A percentile compares a stretch with the other conserved stretches of the same genome.
Evolutionary conservation across 2,113 vertebrate species (phyloP).

Genomic region (Motacilla tschutschensis): DNA sequence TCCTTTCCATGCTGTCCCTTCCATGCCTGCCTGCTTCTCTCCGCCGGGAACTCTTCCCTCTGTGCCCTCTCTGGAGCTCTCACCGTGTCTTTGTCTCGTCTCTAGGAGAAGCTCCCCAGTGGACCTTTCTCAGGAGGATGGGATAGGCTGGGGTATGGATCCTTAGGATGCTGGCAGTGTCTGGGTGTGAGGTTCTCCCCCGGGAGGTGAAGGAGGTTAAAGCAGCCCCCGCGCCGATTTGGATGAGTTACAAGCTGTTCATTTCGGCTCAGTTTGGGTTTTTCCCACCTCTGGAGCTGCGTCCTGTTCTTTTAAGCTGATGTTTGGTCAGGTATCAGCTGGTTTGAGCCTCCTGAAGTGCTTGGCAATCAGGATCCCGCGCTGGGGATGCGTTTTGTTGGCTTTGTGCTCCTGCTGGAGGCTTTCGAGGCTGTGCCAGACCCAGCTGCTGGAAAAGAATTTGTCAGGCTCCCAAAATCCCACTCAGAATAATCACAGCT

Average conservation of each 20-base stretch:
- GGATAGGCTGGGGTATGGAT: not conserved
- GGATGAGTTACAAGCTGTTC: not conserved
- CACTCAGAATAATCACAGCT: not conserved
- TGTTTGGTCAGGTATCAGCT: not conserved
- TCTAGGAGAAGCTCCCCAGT: not conserved
- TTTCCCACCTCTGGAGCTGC: not conserved
- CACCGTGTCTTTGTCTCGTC: conserved; percentile 4
- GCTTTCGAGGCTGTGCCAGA: not conserved
- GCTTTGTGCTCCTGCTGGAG: conserved; percentile 23
- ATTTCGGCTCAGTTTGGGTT: not conserved
- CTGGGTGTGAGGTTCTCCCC: not conserved
- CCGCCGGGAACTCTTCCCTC: not conserved
- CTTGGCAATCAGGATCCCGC: not conserved
- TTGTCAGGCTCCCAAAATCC: conserved; percentile 10
- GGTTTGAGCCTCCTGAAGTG: not conserved
- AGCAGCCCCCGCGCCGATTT: not conserved
- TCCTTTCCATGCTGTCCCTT: not conserved
- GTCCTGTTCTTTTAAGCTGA: not conserved
- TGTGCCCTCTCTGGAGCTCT: not conserved
- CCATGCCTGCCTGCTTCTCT: conserved; percentile 24
- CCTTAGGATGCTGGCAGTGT: not conserved
- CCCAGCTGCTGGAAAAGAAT: not conserved
- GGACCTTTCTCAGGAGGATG: not conserved
- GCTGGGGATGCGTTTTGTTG: not conserved
- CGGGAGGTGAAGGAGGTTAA: not conserved